Conservation (phyloP, 2,888 invertebrate genomes). For the Drosophila atroscutellata region DNA sequence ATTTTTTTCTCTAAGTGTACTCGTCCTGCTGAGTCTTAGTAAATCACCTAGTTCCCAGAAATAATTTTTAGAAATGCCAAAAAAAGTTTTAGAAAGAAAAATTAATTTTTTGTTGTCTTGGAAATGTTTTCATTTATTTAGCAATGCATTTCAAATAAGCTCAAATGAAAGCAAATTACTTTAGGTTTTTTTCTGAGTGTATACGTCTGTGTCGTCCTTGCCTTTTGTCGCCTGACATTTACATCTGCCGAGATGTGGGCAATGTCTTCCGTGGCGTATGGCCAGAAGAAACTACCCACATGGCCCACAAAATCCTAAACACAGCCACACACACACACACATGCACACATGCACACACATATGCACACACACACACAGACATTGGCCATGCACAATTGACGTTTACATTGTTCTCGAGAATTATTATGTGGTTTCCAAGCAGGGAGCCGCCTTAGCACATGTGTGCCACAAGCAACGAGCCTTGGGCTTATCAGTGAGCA, state of each 20-base stretch:
- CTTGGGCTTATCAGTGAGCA: constrained; percentile 66
- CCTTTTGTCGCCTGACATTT: constrained; percentile 61
- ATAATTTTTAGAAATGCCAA: background rate
- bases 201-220: constrained; percentile 11
- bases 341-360: constrained; percentile 11
- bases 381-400: constrained; percentile 75
- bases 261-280: constrained; percentile 56
- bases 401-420: constrained; percentile 82
- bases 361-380: constrained; percentile 25
- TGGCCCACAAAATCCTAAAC: constrained; percentile 21
- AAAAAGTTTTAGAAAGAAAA: background rate
- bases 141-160: background rate
- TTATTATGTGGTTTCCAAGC: constrained; percentile 82
- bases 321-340: constrained; percentile 21
- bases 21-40: background rate
- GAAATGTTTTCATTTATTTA: background rate
- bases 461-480: constrained; percentile 28
- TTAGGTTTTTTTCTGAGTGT: background rate
- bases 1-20: background rate
- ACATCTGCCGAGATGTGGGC: constrained; percentile 69
- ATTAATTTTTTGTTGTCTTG: background rate
- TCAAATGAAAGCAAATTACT: background rate
- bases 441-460: constrained; percentile 52
- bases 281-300: constrained; percentile 68
- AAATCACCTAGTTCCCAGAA: background rate